Percentiles rank a stretch among this genome's conserved stretches.
These are phyloP conservation scores for Leucoraja erinaceus DNA, from an alignment of 2,113 vertebrate species.

Conservation along the genomic window DNA sequence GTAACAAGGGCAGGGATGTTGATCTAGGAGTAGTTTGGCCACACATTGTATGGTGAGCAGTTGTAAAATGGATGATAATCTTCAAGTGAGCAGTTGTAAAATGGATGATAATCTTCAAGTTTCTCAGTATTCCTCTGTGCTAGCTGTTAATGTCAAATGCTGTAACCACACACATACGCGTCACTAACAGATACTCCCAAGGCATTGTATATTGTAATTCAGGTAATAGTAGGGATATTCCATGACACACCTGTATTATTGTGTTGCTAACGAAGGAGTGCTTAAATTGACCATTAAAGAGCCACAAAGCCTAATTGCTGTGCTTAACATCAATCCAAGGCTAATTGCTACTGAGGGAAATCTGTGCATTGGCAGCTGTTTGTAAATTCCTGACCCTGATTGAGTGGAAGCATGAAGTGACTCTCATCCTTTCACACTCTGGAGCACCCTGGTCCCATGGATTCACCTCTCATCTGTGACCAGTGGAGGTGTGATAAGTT, in stretches of 20 bases:
- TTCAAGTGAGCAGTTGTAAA: neutral
- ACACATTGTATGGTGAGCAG: neutral
- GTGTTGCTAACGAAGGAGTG: neutral
- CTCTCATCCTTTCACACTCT: neutral
- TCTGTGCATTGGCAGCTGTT: neutral
- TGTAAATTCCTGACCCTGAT: neutral
- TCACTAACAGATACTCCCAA: neutral
- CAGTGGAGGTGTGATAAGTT: neutral
- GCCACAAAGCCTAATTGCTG: neutral
- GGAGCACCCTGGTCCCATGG: neutral
- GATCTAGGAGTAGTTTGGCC: neutral
- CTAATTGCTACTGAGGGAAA: neutral
- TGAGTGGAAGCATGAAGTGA: neutral
- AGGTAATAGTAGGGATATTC: neutral
- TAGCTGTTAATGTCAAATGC: neutral
- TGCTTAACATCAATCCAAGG: neutral
- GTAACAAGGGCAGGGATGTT: neutral
- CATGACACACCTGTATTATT: neutral
- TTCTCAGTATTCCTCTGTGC: neutral
- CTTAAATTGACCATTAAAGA: neutral
- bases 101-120: neutral
- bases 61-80: neutral
- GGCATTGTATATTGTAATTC: neutral
- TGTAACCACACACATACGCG: neutral
- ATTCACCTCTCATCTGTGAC: neutral